Percentiles rank a stretch among this genome's conserved stretches.
phyloP scores from a whole-genome alignment of 2,113 vertebrate genomes.

The Scomber colias region DNA sequence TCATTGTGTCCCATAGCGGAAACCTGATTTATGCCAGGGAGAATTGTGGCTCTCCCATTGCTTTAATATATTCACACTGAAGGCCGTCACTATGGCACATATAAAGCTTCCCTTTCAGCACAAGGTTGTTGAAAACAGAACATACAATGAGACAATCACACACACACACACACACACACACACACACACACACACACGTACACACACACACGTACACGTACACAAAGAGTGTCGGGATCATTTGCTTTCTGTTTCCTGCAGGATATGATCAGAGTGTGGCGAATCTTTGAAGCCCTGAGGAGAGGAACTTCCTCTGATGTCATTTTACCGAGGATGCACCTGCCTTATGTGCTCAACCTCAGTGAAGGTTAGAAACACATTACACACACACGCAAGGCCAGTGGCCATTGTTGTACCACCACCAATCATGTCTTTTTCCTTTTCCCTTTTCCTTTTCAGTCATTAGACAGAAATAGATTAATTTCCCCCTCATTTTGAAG shows the following conservation, averaged over 20 bases:
- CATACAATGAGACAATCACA: slow-evolving; percentile 35
- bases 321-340: slow-evolving; percentile 81
- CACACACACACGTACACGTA: slow-evolving; percentile 20
- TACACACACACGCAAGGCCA: slow-evolving; percentile 36
- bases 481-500: slow-evolving; percentile 26
- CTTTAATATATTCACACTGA: slow-evolving; percentile 61
- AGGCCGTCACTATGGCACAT: slow-evolving; percentile 52
- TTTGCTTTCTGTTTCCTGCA: slow-evolving; percentile 64
- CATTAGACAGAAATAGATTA: slow-evolving; percentile 46
- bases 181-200: slow-evolving; percentile 12
- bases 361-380: slow-evolving; percentile 62
- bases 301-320: slow-evolving; percentile 79
- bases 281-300: slow-evolving; percentile 49
- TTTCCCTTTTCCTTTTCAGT: slow-evolving; percentile 67
- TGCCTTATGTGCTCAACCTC: slow-evolving; percentile 57
- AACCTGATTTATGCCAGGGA: slow-evolving; percentile 63
- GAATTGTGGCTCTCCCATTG: slow-evolving; percentile 48
- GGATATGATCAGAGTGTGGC: slow-evolving; percentile 51
- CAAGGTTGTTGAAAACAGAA: slow-evolving; percentile 61
- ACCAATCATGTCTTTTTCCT: slow-evolving; percentile 40
- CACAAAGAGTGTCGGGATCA: neutral
- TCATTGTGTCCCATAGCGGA: slow-evolving; percentile 42
- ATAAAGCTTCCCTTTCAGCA: slow-evolving; percentile 63
- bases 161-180: slow-evolving; percentile 8
- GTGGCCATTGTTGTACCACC: slow-evolving; percentile 61